phyloP scores from a whole-genome alignment of 1,140 invertebrate genomes.

The Drosophila takahashii region DNA sequence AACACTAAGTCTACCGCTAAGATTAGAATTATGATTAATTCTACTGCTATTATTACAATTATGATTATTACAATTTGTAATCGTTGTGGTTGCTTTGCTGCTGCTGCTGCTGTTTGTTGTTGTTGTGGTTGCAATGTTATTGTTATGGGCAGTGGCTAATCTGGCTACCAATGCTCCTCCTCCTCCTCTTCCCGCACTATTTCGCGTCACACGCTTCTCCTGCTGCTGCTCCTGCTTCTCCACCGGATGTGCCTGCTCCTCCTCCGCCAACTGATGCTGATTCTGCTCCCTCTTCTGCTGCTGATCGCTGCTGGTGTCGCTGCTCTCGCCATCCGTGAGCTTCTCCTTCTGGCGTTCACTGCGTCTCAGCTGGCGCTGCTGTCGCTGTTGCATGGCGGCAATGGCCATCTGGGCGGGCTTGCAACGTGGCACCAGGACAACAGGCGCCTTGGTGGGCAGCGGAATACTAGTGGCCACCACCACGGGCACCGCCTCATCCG shows the following conservation, averaged over 20 bases:
- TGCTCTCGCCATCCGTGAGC: constrained; percentile 59
- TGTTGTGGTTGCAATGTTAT: constrained; percentile 43
- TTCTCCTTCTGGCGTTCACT: constrained; percentile 68
- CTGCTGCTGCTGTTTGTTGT: constrained; percentile 35
- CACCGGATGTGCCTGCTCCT: background rate
- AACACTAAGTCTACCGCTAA: constrained; percentile 74
- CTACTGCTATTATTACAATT: constrained; percentile 76
- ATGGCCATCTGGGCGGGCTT: constrained; percentile 59
- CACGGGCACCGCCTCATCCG: constrained; percentile 53
- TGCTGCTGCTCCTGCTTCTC: constrained; percentile 15
- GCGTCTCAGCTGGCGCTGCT: constrained; percentile 62
- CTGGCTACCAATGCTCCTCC: constrained; percentile 40
- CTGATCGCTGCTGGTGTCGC: constrained; percentile 55
- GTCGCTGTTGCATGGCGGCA: constrained; percentile 49
- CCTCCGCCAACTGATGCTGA: constrained; percentile 26
- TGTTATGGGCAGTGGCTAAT: constrained; percentile 65
- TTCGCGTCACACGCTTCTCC: constrained; percentile 69
- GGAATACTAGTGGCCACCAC: constrained; percentile 6
- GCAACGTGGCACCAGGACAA: constrained; percentile 65
- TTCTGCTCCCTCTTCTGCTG: constrained; percentile 21
- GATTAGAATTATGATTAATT: constrained; percentile 69
- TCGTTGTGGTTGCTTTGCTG: constrained; percentile 74
- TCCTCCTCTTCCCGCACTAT: constrained; percentile 63
- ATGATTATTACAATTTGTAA: constrained; percentile 82
- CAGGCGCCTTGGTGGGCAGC: constrained; percentile 45